These are phyloP conservation scores for Toxotes chatareus DNA, from an alignment of 2,113 vertebrate genomes.

Conservation along the genomic window DNA sequence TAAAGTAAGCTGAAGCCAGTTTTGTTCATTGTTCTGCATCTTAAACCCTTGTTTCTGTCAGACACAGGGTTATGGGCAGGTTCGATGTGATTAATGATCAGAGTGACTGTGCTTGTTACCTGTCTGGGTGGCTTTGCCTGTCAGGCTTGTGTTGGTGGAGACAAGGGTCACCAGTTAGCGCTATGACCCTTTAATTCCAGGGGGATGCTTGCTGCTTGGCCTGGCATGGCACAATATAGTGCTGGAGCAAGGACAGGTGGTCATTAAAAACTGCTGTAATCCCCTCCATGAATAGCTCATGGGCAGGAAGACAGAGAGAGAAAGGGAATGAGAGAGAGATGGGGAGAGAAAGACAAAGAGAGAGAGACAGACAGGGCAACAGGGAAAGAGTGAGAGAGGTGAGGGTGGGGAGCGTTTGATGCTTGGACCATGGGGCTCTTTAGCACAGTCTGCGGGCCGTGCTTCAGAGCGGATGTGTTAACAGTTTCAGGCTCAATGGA, in stretches of 20 bases:
- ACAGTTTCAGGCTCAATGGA: slow-evolving; percentile 94
- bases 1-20: neutral
- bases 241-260: slow-evolving; percentile 84
- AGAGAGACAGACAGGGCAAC: slow-evolving; percentile 53
- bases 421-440: slow-evolving; percentile 76
- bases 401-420: slow-evolving; percentile 76
- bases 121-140: slow-evolving; percentile 46
- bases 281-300: slow-evolving; percentile 84
- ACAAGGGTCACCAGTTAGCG: slow-evolving; percentile 72
- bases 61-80: neutral
- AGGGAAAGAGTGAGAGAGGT: slow-evolving; percentile 45
- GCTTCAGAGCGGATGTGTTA: slow-evolving; percentile 92
- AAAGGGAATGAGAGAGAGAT: slow-evolving; percentile 49
- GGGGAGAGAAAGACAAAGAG: slow-evolving; percentile 58
- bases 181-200: slow-evolving; percentile 68
- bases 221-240: slow-evolving; percentile 72
- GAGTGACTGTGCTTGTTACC: slow-evolving; percentile 2
- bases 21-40: neutral
- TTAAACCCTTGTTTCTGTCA: neutral
- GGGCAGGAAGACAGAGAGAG: slow-evolving; percentile 65
- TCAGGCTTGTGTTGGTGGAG: slow-evolving; percentile 57
- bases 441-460: slow-evolving; percentile 78
- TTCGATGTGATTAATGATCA: slow-evolving; percentile 21
- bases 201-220: slow-evolving; percentile 70
- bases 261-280: slow-evolving; percentile 85